A percentile compares a stretch with the other conserved stretches of the same genome.
phyloP scores from a whole-genome alignment of 2,113 vertebrate genomes.

The Parus major region DNA sequence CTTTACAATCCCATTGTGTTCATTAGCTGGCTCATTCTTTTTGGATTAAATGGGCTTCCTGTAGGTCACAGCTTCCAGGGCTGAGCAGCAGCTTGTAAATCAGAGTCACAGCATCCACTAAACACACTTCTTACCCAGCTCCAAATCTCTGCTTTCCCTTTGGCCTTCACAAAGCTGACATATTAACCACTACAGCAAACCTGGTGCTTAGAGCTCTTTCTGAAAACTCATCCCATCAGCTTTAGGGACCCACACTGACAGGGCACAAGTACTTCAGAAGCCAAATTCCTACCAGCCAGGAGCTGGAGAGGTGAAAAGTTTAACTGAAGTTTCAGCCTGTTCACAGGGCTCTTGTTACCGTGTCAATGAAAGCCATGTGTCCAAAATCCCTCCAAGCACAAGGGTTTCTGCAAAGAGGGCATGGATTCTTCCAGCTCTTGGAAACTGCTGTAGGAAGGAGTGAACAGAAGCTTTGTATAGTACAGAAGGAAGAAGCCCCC shows the following conservation, averaged over 20 bases:
- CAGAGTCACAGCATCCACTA: neutral
- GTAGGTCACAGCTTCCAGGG: constrained; percentile 39
- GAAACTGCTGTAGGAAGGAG: neutral
- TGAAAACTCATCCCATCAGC: neutral
- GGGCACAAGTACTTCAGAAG: neutral
- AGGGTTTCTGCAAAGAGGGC: neutral
- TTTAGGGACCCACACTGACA: neutral
- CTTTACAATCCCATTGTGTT: constrained; percentile 8
- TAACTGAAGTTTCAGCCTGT: neutral
- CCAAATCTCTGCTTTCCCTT: neutral
- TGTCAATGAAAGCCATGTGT: neutral
- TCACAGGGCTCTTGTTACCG: neutral
- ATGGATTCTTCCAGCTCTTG: neutral
- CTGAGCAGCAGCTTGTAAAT: constrained; percentile 11
- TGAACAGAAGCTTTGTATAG: neutral
- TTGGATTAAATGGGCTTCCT: neutral
- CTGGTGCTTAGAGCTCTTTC: neutral
- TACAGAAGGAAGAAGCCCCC: neutral
- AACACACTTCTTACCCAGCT: neutral
- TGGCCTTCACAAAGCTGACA: neutral
- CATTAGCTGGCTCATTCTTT: constrained; percentile 22
- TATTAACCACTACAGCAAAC: neutral
- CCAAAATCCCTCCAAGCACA: neutral
- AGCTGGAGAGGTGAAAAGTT: neutral
- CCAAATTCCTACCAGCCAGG: neutral